phyloP scores from a whole-genome alignment of 1,140 invertebrate species.

The Drosophila pruinosa region DNA sequence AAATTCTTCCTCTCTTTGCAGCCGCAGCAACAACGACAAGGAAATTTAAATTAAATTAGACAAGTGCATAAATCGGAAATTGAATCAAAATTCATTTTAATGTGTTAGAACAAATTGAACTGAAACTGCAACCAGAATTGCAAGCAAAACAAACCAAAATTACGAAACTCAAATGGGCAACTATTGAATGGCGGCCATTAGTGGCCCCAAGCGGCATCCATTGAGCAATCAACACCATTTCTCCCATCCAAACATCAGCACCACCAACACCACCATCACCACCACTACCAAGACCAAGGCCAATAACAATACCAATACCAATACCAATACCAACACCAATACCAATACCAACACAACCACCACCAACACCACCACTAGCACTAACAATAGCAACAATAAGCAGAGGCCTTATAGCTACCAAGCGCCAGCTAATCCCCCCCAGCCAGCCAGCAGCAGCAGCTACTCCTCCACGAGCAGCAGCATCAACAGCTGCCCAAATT shows the following conservation, averaged over 20 bases:
- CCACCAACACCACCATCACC: constrained; percentile 66
- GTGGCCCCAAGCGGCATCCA: constrained; percentile 90
- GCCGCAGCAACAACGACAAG: constrained; percentile 3
- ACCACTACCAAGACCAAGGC: constrained; percentile 2
- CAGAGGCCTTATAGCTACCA: constrained; percentile 12
- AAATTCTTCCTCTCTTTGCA: constrained; percentile 14
- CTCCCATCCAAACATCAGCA: constrained; percentile 65
- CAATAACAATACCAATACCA: constrained; percentile 1
- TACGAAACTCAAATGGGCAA: constrained; percentile 66
- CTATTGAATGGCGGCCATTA: constrained; percentile 90
- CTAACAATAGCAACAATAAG: constrained; percentile 18
- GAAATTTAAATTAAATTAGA: constrained; percentile 36
- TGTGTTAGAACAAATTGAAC: constrained; percentile 29
- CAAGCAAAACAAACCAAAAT: constrained; percentile 37
- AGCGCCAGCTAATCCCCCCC: constrained; percentile 24
- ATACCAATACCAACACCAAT: constrained; percentile 8
- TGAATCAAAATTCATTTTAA: constrained; percentile 21
- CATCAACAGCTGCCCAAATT: constrained; percentile 62
- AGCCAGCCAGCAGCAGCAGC: constrained; percentile 1
- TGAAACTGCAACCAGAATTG: constrained; percentile 23
- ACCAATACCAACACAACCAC: constrained; percentile 4
- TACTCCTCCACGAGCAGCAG: constrained; percentile 9
- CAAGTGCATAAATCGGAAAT: constrained; percentile 39
- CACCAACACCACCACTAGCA: not conserved
- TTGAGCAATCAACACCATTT: constrained; percentile 79